phyloP scores from a whole-genome alignment of 2,888 invertebrate species.

The Malthinus seriepunctatus region DNA sequence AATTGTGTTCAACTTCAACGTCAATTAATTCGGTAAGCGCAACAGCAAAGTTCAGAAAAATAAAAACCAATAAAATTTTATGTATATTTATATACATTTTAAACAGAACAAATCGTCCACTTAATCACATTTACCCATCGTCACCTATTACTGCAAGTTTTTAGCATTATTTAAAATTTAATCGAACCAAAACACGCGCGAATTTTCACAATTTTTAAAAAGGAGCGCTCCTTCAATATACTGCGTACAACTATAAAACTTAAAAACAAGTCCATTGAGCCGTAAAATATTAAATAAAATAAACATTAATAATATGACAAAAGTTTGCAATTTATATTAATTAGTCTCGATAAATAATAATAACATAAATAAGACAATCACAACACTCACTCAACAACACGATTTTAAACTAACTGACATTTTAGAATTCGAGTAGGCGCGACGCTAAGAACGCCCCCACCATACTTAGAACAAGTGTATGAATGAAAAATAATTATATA shows the following conservation, averaged over 20 bases:
- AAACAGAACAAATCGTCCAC: background rate
- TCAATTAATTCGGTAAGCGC: constrained; percentile 31
- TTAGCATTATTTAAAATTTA: background rate
- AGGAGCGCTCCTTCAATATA: background rate
- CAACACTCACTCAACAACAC: background rate
- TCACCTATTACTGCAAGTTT: background rate
- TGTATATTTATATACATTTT: constrained; percentile 3
- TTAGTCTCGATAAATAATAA: constrained; percentile 1
- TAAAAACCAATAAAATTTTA: background rate
- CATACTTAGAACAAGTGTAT: constrained; percentile 44
- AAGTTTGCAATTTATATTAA: constrained; percentile 6
- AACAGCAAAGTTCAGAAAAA: constrained; percentile 12
- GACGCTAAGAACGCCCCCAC: constrained; percentile 38
- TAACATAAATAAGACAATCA: constrained; percentile 4
- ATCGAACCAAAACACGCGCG: background rate
- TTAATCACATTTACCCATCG: background rate
- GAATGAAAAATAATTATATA: constrained; percentile 46
- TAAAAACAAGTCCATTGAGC: background rate
- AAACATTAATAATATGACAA: background rate
- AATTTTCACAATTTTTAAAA: background rate
- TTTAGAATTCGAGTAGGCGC: constrained; percentile 23
- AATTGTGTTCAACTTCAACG: constrained; percentile 43
- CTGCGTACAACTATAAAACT: background rate
- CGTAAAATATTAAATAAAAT: background rate
- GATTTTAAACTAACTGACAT: constrained; percentile 16